Evolutionary conservation across 1,140 invertebrate genomes (phyloP).

Genomic region (Heterodera schachtii): DNA sequence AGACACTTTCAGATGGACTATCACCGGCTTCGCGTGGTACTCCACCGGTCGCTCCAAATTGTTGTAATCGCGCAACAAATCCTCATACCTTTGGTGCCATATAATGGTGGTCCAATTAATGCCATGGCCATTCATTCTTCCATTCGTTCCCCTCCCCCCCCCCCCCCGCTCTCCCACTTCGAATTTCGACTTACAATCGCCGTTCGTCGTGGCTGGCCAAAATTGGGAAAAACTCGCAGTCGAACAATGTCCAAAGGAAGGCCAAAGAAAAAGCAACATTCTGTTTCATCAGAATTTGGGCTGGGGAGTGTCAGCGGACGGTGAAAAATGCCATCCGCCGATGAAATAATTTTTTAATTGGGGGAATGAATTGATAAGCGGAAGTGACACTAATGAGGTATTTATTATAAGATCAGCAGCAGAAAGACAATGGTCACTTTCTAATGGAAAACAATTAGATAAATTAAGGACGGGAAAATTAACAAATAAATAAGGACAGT

Average conservation of each 20-base stretch:
- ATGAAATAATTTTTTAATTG: no score
- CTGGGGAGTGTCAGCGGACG: background rate
- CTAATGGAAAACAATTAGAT: no score
- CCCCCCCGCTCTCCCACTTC: no score
- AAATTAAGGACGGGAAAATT: no score
- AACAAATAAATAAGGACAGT: no score
- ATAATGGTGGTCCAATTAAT: background rate
- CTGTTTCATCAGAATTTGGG: background rate
- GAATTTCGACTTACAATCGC: background rate
- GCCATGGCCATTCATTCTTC: no score
- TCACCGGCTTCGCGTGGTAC: slow-evolving; percentile 68
- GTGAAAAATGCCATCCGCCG: background rate
- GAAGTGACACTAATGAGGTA: no score
- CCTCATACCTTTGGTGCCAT: slow-evolving; percentile 27
- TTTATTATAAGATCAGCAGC: no score
- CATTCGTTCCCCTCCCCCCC: no score
- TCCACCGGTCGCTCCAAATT: slow-evolving; percentile 91
- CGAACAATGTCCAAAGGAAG: background rate
- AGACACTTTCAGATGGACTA: slow-evolving; percentile 62
- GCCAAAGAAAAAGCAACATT: background rate
- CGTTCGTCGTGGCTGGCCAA: background rate
- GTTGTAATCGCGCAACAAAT: slow-evolving; percentile 75
- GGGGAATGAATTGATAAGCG: no score
- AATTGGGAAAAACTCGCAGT: background rate
- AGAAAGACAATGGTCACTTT: no score